These are phyloP conservation scores for Drosophila nigritarsus DNA, from an alignment of 2,888 invertebrate genomes.

Conservation along the genomic window DNA sequence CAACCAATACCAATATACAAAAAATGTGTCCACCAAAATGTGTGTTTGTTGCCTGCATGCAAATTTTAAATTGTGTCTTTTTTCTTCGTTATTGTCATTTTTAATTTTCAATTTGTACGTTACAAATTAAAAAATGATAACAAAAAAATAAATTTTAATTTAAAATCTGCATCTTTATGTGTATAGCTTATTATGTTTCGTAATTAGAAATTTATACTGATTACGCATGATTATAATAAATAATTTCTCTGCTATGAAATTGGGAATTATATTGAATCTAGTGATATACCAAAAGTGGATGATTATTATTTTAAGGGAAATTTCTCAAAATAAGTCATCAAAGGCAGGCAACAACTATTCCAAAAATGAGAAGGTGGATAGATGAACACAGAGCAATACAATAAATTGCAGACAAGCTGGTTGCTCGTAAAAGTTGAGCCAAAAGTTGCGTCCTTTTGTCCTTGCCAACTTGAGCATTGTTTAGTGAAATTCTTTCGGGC, in stretches of 20 bases:
- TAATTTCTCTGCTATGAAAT: rapidly evolving
- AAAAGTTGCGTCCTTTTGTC: slow-evolving; percentile 39
- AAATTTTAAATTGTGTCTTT: not conserved
- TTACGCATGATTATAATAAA: not conserved
- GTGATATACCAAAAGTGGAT: not conserved
- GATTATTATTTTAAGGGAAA: not conserved
- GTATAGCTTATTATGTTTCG: not conserved
- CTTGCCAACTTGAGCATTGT: slow-evolving; percentile 50
- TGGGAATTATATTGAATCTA: not conserved
- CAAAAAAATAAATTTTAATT: not conserved
- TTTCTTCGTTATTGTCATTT: not conserved
- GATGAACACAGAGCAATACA: slow-evolving; percentile 20
- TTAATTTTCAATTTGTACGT: not conserved
- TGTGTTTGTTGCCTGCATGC: not conserved
- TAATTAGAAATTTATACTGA: not conserved
- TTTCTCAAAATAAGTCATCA: slow-evolving; percentile 3
- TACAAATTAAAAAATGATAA: not conserved
- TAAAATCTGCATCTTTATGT: not conserved
- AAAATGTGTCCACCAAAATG: not conserved
- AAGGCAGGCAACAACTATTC: slow-evolving; percentile 4
- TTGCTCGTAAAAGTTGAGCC: slow-evolving; percentile 4
- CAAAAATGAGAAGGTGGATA: not conserved
- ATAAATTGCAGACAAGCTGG: slow-evolving; percentile 38
- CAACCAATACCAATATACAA: not conserved
- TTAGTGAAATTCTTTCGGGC: slow-evolving; percentile 62